Evolutionary conservation across 2,797 vertebrate genomes (phyloP).

Genomic region (Tolypeutes matacus): DNA sequence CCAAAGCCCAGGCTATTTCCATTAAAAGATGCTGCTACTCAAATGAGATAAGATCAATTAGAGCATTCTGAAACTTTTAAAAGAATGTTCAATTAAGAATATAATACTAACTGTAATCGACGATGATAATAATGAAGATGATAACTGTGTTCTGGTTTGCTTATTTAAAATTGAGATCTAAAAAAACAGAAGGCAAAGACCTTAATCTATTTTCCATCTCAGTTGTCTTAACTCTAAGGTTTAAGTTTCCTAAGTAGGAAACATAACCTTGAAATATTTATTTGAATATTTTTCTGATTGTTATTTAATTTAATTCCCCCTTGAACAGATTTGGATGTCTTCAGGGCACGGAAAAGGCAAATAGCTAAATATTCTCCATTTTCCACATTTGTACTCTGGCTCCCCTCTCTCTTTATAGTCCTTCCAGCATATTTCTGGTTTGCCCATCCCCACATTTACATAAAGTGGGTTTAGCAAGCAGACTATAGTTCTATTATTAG

Average conservation of each 20-base stretch:
- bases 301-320: not conserved
- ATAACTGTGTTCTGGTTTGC: not conserved
- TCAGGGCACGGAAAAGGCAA: not conserved
- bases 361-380: not conserved
- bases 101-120: not conserved
- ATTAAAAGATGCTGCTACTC: not conserved
- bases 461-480: not conserved
- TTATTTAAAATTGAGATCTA: not conserved
- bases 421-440: not conserved
- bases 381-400: rapidly evolving
- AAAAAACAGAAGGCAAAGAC: not conserved
- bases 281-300: not conserved
- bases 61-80: not conserved
- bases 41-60: not conserved
- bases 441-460: not conserved
- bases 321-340: not conserved
- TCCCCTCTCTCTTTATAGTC: not conserved
- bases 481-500: not conserved
- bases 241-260: not conserved
- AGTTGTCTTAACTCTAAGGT: not conserved
- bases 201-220: not conserved
- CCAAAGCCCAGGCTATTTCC: not conserved
- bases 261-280: rapidly evolving
- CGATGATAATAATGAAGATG: too few relatives aligned
- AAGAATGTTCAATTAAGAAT: not conserved